Conservation (phyloP, 2,113 vertebrate species). For the Sinocyclocheilus anshuiensis region DNA sequence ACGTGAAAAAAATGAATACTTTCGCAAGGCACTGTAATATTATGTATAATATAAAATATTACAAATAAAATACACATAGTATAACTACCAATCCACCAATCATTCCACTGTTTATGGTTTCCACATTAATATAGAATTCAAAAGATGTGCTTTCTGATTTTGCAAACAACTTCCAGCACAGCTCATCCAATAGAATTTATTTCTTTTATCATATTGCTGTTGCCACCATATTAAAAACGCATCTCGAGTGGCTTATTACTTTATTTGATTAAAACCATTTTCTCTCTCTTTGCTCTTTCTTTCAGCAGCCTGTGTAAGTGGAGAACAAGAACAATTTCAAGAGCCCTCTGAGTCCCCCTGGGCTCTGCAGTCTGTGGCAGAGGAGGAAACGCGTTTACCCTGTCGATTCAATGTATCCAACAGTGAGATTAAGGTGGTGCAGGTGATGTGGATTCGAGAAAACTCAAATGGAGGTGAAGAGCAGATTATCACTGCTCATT, state of each 20-base stretch:
- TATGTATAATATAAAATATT: too few species aligned
- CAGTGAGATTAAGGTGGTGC: slow-evolving; percentile 55
- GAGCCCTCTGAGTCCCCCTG: slow-evolving; percentile 18
- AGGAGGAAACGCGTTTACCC: slow-evolving; percentile 66
- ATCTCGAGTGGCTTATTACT: not conserved
- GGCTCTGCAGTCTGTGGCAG: slow-evolving; percentile 61
- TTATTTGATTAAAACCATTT: not conserved
- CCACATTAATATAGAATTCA: not conserved
- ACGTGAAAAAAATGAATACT: too few species aligned
- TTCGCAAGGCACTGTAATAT: too few species aligned
- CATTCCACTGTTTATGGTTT: too few species aligned
- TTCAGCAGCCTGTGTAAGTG: slow-evolving; percentile 45
- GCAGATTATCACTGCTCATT: slow-evolving; percentile 69
- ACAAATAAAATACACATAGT: too few species aligned
- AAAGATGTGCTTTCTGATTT: not conserved
- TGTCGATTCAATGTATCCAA: slow-evolving; percentile 59
- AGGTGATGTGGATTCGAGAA: slow-evolving; percentile 71
- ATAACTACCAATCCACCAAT: too few species aligned
- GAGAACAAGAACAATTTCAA: slow-evolving; percentile 51
- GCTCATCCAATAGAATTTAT: not conserved
- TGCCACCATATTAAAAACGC: not conserved
- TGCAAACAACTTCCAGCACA: not conserved
- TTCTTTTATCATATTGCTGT: not conserved
- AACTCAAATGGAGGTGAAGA: slow-evolving; percentile 52
- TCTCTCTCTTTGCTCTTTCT: not conserved